Base-by-base conservation (phyloP, 2,888 invertebrate genomes). In the Parasteatoda lunata region DNA sequence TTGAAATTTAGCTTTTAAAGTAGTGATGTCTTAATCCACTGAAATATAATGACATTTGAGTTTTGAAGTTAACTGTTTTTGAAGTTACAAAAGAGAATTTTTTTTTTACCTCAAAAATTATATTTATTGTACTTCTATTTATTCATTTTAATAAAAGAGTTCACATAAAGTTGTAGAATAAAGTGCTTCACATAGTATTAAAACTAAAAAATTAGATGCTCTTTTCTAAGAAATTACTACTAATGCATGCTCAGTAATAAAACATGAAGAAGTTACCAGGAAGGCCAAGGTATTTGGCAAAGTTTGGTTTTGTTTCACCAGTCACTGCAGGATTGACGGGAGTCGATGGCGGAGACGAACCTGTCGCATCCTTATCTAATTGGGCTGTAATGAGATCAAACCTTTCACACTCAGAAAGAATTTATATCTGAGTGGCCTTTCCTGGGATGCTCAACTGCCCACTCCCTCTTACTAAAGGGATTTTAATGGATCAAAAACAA, bases 241-340 rank as follows among this genome's bases (percentile, higher is more conserved):
- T 71, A 66, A 13, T 66, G 48, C 84, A 84, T 84, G 84, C 84
- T 77, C 11, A 64, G 9, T 47, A 69, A 77, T 48, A 80, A 80
- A 86, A 82, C 77, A 49, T 81, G 80, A 84, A 73, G 73, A 80
- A 79, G 68, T 89, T 89, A 89, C 89, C 89, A 84, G 89, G 87
- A 54, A 89, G 75, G 81, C 81, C 85, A 78, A 89, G 87, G 78
- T 80, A 87, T 79, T 89, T 89, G 84, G 84, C 72, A 84, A 89
- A 89, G 64, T 80, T 80, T 66, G 89, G 89, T 84, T 89, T 89
- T 65, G 76, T 70, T 48, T 89, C 87, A 77, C 84, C 86, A 79
- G 73, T 79, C 54, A 65, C 54, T 49, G 84, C 52, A 65, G 87
- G 84, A 71, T 79, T 77, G 69, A 91, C 94, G 94, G 88, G 94